These are phyloP conservation scores for Volucella inanis DNA, from an alignment of 2,888 invertebrate species.

Conservation along the genomic window DNA sequence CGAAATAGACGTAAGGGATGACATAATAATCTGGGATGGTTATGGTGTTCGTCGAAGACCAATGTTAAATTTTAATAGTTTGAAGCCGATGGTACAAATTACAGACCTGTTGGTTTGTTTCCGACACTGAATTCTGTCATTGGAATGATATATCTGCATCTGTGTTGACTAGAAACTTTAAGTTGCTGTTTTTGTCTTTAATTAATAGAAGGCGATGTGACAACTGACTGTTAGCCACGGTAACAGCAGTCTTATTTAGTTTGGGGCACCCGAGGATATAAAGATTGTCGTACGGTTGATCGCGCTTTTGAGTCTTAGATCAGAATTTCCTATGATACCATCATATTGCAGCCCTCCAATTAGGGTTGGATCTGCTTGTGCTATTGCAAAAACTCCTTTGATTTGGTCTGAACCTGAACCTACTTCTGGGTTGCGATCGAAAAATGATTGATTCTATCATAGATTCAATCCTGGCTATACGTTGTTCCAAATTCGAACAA, in stretches of 20 bases:
- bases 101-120: too few relatives aligned
- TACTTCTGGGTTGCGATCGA: neutral
- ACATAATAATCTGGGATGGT: too few relatives aligned
- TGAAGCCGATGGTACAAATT: too few relatives aligned
- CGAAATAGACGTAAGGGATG: too few relatives aligned
- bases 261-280: neutral
- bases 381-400: slow-evolving; percentile 10
- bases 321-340: slow-evolving; percentile 27
- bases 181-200: too few relatives aligned
- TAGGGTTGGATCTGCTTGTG: neutral
- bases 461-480: slow-evolving; percentile 22
- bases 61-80: fast-evolving
- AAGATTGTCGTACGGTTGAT: slow-evolving; percentile 1
- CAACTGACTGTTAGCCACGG: too few relatives aligned
- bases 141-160: fast-evolving
- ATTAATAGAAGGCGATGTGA: too few relatives aligned
- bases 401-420: neutral
- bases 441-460: slow-evolving; percentile 31
- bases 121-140: too few relatives aligned
- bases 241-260: too few relatives aligned
- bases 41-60: too few relatives aligned
- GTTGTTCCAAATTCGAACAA: too few relatives aligned
- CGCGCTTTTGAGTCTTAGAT: slow-evolving; percentile 12
- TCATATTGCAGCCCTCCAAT: neutral
- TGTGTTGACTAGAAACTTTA: too few relatives aligned